Base-by-base conservation (phyloP, 2,888 invertebrate species). In the Cremastinae sp. region DNA sequence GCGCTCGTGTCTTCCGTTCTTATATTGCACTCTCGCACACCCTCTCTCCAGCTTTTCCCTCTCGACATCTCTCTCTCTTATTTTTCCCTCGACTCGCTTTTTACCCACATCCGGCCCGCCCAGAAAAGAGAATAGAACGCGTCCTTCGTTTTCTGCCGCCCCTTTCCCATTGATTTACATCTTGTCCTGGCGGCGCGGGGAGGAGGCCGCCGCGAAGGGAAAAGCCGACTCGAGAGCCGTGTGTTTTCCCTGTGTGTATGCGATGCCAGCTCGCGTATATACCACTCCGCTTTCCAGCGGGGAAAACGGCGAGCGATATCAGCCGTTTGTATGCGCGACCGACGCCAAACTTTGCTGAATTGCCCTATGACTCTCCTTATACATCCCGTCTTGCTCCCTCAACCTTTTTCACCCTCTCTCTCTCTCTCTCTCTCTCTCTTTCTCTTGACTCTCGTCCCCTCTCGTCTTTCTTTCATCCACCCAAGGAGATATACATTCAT, bases 331-430 rank as follows among this genome's bases (percentile, higher is more conserved):
- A 88, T 88, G 88, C 88, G 86, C 86, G 86, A 83, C 85, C 86
- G 84, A 85, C 83, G 85, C 86, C 86, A 88, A 88, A 89, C 87
- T 89, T 89, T 88, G 88, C 88, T 85, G 88, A 88, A 89, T 89
- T 87, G 88, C 87, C 84, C 86, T 86, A 85, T 85, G 88, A 88
- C 88, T 88, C 88, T 88, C 84, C 85, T 87, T 87, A 85, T 82
- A 83, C 81, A 79, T 76, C 64, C 64, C 74, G 76, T 70, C 74
- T 72, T 56, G 62, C 70, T 66, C 56, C 56, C 41, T 53, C 47
- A 0, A 16, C 58, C 22, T 34, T 14, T 68, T 43, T 69, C 47
- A 20, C 47, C 69, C 20, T 36, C 47, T 54, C 59, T 61, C 41
- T 58, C 53, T 14, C 64, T 68, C 47, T 14, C 45, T 54, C 36